A percentile compares a stretch with the other conserved stretches of the same genome.
Conservation (phyloP, 2,888 invertebrate genomes). For the Neoascia interrupta region DNA sequence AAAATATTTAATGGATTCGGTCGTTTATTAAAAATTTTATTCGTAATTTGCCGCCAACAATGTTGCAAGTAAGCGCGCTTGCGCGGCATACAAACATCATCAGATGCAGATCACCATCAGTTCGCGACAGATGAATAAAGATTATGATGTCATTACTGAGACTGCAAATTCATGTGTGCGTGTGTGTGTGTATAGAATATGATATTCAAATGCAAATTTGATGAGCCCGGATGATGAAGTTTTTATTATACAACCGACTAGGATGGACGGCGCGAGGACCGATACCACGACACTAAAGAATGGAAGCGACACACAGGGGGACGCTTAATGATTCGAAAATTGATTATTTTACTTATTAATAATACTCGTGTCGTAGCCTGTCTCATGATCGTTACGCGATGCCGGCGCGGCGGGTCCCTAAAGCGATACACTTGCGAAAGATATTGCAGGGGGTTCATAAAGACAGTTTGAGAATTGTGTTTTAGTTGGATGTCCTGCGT, state of each 20-base stretch:
- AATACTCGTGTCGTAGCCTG: constrained; percentile 46
- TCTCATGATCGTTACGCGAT: constrained; percentile 2
- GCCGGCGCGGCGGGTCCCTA: constrained; percentile 10
- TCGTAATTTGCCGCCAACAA: constrained; percentile 75
- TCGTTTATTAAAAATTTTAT: constrained; percentile 80
- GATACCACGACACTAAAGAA: constrained; percentile 8
- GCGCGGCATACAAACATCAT: constrained; percentile 32
- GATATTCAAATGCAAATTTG: constrained; percentile 32
- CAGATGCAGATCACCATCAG: constrained; percentile 61
- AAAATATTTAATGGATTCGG: constrained; percentile 77
- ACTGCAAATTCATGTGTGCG: neutral
- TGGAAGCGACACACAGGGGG: neutral
- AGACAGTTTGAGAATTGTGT: neutral
- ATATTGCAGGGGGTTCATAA: neutral
- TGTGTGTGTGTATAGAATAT: constrained; percentile 18
- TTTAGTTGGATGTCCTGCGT: neutral
- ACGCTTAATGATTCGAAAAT: constrained; percentile 13
- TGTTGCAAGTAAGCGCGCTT: constrained; percentile 63
- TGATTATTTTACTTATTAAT: constrained; percentile 26
- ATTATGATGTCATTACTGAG: constrained; percentile 64
- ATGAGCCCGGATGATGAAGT: constrained; percentile 9
- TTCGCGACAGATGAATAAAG: constrained; percentile 66
- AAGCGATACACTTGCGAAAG: neutral
- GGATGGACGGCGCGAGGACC: no score
- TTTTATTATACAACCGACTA: constrained; percentile 18